Base-by-base conservation (phyloP, 2,888 invertebrate species). In the Ctenicera cuprea region DNA sequence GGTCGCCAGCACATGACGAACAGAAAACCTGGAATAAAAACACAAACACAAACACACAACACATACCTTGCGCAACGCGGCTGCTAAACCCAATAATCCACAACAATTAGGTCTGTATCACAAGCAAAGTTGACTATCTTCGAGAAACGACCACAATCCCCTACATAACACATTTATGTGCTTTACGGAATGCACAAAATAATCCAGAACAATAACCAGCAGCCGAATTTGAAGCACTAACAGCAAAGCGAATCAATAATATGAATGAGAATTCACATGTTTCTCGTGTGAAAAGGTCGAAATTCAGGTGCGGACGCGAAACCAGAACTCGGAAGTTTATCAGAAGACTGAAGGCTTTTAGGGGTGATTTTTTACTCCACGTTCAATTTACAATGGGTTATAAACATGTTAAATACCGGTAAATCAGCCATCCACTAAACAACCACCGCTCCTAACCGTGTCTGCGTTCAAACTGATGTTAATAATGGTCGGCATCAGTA, bases 361-460 rank as follows among this genome's bases (percentile, higher is more conserved):
- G 38, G 38, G 59, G 14, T n/a, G 33, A 7, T 26, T 54, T 59
- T 54, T 67, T 67, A 22, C 30, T 57, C 8, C 20, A 38, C 22
- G 33, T 54, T 52, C 14, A 20, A 45, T 43, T 59, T 64, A 38
- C 45, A 64, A 64, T 52, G 48, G 50, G 22, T n/a, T 45, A 75
- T 57, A 71, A 75, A 71, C 71, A 71, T 71, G 50, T 26, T 61
- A 65, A 71, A 71, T 50, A 68, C 74, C 74, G 74, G 74, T 68
- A 71, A 68, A 67, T 30, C 37, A 50, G 37, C 20, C 43, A 37
- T 20, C 18, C 52, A 50, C 48, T 9, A 22, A 22, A 41, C 2
- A 48, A 59, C 71, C 41, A 67, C 71, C 68, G 48, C 61, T 61
- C 68, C 43, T 43, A 14, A 18, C 18, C 45, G 67, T 20, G 64